phyloP scores from a whole-genome alignment of 2,888 invertebrate species.

The Drosophila niveifrons region DNA sequence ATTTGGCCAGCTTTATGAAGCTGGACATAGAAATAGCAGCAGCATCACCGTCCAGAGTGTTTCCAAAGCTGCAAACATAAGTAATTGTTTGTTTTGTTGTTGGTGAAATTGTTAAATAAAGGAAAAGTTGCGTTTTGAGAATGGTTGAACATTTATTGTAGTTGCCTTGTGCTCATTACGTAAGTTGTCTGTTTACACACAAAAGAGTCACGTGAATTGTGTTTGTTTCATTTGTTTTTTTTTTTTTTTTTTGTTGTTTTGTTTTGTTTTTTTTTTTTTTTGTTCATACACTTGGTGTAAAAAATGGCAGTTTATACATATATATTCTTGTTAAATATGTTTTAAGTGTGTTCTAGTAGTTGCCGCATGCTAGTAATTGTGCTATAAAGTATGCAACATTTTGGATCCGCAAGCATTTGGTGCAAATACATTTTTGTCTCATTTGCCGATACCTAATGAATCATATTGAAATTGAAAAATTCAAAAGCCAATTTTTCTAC shows the following conservation, averaged over 20 bases:
- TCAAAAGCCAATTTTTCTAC: slow-evolving; percentile 40
- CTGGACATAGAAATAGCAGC: slow-evolving; percentile 23
- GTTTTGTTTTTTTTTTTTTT: slow-evolving; percentile 22
- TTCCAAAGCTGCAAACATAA: slow-evolving; percentile 16
- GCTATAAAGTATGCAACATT: slow-evolving; percentile 47
- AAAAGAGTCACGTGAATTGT: slow-evolving; percentile 61
- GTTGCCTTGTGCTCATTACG: slow-evolving; percentile 52
- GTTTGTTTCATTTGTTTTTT: slow-evolving; percentile 39
- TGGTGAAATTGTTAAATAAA: slow-evolving; percentile 16
- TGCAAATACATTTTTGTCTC: slow-evolving; percentile 30
- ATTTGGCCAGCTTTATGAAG: background rate
- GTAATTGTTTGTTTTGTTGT: slow-evolving; percentile 3
- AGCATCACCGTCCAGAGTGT: slow-evolving; percentile 12
- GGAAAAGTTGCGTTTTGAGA: slow-evolving; percentile 23
- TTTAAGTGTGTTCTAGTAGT: slow-evolving; percentile 73
- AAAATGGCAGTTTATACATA: slow-evolving; percentile 84
- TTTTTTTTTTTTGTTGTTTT: slow-evolving; percentile 24
- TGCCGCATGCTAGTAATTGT: slow-evolving; percentile 59
- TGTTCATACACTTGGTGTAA: slow-evolving; percentile 80
- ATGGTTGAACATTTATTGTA: slow-evolving; percentile 46
- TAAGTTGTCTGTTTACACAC: slow-evolving; percentile 60
- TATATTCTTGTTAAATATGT: slow-evolving; percentile 57
- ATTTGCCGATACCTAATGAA: slow-evolving; percentile 32
- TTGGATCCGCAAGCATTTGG: slow-evolving; percentile 48
- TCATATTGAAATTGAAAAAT: slow-evolving; percentile 22